Conservation (phyloP, 1,140 invertebrate genomes). For the Drosophila funebris region DNA sequence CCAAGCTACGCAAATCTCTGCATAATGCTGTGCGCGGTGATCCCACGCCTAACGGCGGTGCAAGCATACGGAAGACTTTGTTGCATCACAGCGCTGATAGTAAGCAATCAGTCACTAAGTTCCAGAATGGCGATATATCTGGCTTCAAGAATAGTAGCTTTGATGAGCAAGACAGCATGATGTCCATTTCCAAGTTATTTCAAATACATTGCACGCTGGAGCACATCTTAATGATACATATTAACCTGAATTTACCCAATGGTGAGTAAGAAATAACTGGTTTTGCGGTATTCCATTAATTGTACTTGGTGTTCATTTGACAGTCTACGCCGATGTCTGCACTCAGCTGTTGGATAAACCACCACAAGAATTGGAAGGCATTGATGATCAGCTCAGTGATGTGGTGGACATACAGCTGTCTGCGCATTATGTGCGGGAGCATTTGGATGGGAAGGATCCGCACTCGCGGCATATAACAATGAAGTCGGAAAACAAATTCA, state of each 20-base stretch:
- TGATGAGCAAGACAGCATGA: constrained; percentile 60
- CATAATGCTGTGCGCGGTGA: constrained; percentile 67
- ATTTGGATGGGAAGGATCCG: constrained; percentile 74
- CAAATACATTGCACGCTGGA: constrained; percentile 79
- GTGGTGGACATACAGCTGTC: constrained; percentile 70
- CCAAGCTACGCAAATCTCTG: constrained; percentile 79
- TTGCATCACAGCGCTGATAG: constrained; percentile 53
- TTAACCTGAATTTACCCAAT: constrained; percentile 76
- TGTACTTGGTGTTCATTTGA: not conserved
- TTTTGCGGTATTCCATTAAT: not conserved
- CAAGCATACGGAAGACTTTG: constrained; percentile 65
- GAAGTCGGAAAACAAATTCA: constrained; percentile 69
- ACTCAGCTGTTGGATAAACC: constrained; percentile 61
- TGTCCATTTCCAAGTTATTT: constrained; percentile 61
- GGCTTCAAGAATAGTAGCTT: constrained; percentile 81
- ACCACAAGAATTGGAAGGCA: constrained; percentile 48
- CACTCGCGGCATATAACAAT: constrained; percentile 70
- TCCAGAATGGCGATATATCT: constrained; percentile 47
- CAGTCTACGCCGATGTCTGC: constrained; percentile 74
- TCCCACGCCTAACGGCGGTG: constrained; percentile 9
- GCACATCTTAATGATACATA: constrained; percentile 79
- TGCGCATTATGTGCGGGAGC: constrained; percentile 60
- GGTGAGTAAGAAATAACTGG: constrained; percentile 33
- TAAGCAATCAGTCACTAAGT: constrained; percentile 43
- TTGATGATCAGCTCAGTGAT: constrained; percentile 67